These are phyloP conservation scores for Rhabdomys dilectus DNA, from an alignment of 2,113 vertebrate species.

Conservation along the genomic window DNA sequence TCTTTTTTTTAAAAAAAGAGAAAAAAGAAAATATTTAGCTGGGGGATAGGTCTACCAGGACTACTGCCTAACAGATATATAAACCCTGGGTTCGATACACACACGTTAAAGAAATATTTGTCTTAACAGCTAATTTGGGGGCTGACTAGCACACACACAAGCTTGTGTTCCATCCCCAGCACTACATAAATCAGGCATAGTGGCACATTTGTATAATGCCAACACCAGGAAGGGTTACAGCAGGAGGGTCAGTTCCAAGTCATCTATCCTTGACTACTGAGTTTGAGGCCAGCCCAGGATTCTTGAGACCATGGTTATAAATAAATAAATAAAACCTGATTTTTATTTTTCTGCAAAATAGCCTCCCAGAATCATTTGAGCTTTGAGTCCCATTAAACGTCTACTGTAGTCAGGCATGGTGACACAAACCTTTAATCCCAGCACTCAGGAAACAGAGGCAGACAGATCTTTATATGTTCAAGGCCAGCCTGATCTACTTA, in stretches of 20 bases:
- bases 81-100: background rate
- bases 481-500: background rate
- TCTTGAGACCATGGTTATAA: background rate
- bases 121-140: background rate
- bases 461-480: background rate
- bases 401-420: background rate
- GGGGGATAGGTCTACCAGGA: background rate
- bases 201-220: too few species aligned
- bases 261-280: background rate
- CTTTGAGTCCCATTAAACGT: background rate
- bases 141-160: background rate
- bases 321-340: background rate
- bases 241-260: background rate
- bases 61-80: background rate
- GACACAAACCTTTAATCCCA: background rate
- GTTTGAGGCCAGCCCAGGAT: background rate
- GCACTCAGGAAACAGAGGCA: background rate
- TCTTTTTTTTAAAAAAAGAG: too few species aligned
- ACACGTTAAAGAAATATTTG: background rate
- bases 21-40: conserved; percentile 13
- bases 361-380: background rate
- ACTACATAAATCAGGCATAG: background rate
- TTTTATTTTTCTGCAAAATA: background rate
- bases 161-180: background rate
- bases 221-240: too few species aligned